These are phyloP conservation scores for Notolabrus celidotus DNA, from an alignment of 2,797 vertebrate genomes.

Conservation along the genomic window DNA sequence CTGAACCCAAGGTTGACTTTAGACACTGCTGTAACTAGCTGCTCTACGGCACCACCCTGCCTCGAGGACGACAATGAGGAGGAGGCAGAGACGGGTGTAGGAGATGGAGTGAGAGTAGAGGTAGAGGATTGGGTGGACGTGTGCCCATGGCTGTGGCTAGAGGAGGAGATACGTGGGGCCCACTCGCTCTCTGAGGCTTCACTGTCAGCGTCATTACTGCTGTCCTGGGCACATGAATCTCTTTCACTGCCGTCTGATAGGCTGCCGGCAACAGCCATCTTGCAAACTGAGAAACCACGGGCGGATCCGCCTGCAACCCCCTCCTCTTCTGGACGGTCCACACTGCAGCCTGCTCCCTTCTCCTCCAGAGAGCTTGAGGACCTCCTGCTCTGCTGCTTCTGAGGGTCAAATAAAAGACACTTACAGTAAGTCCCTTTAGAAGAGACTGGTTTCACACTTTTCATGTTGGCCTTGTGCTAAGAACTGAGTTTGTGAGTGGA, in stretches of 20 bases:
- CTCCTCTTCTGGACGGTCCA: slow-evolving; percentile 75
- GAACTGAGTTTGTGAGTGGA: too few relatives aligned
- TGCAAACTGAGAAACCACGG: slow-evolving; percentile 65
- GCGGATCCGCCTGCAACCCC: slow-evolving; percentile 70
- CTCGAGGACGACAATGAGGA: slow-evolving; percentile 45
- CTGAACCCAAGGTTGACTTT: slow-evolving; percentile 86
- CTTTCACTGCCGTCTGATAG: slow-evolving; percentile 92
- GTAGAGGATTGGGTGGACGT: slow-evolving; percentile 60
- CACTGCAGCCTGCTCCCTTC: slow-evolving; percentile 76
- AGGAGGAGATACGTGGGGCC: slow-evolving; percentile 67
- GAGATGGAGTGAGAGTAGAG: slow-evolving; percentile 69
- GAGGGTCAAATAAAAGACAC: slow-evolving; percentile 15
- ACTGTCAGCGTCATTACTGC: slow-evolving; percentile 95
- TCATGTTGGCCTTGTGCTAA: too few relatives aligned
- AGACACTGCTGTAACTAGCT: slow-evolving; percentile 85
- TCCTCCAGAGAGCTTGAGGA: slow-evolving; percentile 82
- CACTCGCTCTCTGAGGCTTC: slow-evolving; percentile 95
- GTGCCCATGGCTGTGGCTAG: slow-evolving; percentile 58
- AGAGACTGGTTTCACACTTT: not conserved
- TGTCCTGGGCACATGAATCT: slow-evolving; percentile 89
- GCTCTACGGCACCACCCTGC: slow-evolving; percentile 80
- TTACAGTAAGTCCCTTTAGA: not conserved
- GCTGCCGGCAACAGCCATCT: slow-evolving; percentile 82
- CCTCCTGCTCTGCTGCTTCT: slow-evolving; percentile 85
- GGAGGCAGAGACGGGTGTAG: slow-evolving; percentile 53